Conservation (phyloP, 2,797 vertebrate species). For the Sebastes nivosus region DNA sequence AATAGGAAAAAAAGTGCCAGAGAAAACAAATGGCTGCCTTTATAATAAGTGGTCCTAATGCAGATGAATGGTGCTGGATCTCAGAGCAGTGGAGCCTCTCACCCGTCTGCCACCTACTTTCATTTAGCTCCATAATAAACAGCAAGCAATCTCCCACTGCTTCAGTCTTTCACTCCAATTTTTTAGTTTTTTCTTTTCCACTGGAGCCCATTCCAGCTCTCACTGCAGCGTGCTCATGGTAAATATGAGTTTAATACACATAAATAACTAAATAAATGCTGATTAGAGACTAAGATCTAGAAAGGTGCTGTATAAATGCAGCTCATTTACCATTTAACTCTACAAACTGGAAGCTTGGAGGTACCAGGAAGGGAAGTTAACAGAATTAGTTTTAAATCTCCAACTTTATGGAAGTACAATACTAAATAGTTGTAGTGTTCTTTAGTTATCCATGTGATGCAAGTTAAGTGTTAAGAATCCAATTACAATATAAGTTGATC, state of each 20-base stretch:
- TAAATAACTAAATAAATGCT: background rate
- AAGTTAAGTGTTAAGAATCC: background rate
- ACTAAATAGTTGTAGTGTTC: background rate
- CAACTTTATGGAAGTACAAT: background rate
- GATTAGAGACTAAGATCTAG: background rate
- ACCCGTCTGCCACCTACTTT: constrained; percentile 46
- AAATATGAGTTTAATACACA: background rate
- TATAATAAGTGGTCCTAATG: constrained; percentile 78
- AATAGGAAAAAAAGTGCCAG: constrained; percentile 35
- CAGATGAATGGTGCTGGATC: constrained; percentile 74
- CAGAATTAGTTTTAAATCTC: background rate
- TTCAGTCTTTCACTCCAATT: background rate
- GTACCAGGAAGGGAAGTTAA: background rate
- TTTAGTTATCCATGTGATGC: background rate
- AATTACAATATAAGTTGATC: background rate
- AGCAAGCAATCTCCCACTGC: constrained; percentile 27
- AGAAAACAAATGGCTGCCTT: constrained; percentile 73
- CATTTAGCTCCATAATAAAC: constrained; percentile 62
- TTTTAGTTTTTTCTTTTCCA: background rate
- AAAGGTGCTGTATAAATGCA: background rate
- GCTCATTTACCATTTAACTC: background rate
- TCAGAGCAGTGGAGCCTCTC: constrained; percentile 60
- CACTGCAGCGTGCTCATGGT: too few relatives aligned
- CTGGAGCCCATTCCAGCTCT: background rate
- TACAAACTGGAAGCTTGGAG: background rate